Conservation (phyloP, 2,113 vertebrate species). For the Myrmecobius fasciatus region DNA sequence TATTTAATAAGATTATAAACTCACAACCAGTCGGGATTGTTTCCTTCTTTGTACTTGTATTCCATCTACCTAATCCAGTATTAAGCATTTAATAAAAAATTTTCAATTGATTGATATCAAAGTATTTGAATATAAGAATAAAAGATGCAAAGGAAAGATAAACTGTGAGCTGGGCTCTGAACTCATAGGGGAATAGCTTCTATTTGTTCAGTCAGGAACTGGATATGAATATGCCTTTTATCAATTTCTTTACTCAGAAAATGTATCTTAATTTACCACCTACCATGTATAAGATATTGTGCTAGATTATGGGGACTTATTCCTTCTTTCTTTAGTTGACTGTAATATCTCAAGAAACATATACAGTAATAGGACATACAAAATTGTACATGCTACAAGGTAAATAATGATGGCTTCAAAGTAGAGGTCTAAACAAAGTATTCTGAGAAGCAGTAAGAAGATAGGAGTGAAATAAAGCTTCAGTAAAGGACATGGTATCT, state of each 20-base stretch:
- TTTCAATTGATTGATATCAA: not conserved
- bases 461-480: not conserved
- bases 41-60: not conserved
- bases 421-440: not conserved
- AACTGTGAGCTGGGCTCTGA: not conserved
- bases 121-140: not conserved
- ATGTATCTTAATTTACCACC: not conserved
- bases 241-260: not conserved
- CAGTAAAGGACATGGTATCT: not conserved
- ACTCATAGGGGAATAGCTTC: not conserved
- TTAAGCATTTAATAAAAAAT: not conserved
- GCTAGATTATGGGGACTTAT: not conserved
- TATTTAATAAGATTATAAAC: not conserved
- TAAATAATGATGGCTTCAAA: not conserved
- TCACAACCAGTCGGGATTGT: not conserved
- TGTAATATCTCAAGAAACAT: too few relatives aligned
- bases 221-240: too few relatives aligned
- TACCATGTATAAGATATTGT: not conserved
- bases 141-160: not conserved
- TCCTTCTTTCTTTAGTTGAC: not conserved
- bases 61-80: not conserved
- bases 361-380: not conserved
- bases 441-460: not conserved
- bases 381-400: not conserved
- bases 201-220: too few relatives aligned